Base-by-base conservation (phyloP, 2,797 vertebrate species). In the Garrulus glandarius region DNA sequence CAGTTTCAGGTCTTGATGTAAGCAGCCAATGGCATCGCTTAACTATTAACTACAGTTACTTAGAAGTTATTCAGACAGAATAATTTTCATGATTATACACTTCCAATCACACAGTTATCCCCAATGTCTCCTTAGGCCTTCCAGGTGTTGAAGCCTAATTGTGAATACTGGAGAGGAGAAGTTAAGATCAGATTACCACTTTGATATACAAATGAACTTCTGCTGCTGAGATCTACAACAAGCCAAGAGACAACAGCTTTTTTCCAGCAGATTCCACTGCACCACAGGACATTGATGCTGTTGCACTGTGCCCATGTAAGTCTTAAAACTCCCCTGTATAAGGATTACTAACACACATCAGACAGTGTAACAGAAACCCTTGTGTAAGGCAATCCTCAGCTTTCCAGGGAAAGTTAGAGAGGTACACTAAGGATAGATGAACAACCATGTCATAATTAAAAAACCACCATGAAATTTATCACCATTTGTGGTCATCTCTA, bases 351-450 rank as follows among this genome's bases (percentile, higher is more conserved):
- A 69, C n/a, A 60, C 20, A 74, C 12, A 60, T 14, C 65, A 90
- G 86, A 21, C 0, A 60, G 29, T 9, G 61, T 78, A 95, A 95
- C n/a, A 65, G 20, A 65, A 91, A 59, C 55, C 65, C 34, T 11
- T 3, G 0, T 64, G 95, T 86, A 95, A 93, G 50, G 57, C n/a
- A 94, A 94, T 71, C 71, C 79, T 37, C 82, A 86, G 68, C 69
- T 91, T 96, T 75, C 87, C 94, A 88, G 37, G 43, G 61, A 53
- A 91, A 80, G 52, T 44, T 65, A 70, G 74, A 91, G 57, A 83
- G 12, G 36, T 5, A 77, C 20, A 68, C 16, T 13, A 29, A 57
- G 41, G 13, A 68, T 27, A 60, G 68, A 68, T 2, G 1, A 57
- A 78, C 55, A 75, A 4, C 36, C 27, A 34, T 6, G 8, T 16